Base-by-base conservation (phyloP, 2,888 invertebrate genomes). In the Isotomurus palustris region DNA sequence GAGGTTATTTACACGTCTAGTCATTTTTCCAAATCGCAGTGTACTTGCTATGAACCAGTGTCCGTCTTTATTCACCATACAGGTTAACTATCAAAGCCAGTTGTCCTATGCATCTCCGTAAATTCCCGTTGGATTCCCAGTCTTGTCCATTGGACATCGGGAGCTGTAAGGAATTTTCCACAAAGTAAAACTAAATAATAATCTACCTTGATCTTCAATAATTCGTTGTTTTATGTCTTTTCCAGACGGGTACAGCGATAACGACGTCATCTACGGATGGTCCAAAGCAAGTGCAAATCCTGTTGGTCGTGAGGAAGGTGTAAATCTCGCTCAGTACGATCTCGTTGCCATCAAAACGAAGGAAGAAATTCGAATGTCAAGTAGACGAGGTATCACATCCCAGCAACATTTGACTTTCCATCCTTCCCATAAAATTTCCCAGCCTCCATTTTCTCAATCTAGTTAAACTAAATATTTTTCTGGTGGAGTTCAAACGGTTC, bases 231-330 rank as follows among this genome's bases (percentile, higher is more conserved):
- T 10, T 10, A 32, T 32, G 32, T 17, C 40, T 17, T 40, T 40
- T 40, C n/a, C 64, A 80, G 80, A 80, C 72, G 82, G 82, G 0
- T 83, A 83, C 73, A 80, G 80, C 5, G 77, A 77, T 56, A 73
- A 76, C 12, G 83, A 83, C 68, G 78, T 83, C 2, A 72, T 77
- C 1, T 80, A 82, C 76, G 74, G 77, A 54, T 83, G 82, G 82
- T 67, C 69, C n/a, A 71, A 73, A 22, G 35, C 60, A n/a, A 44
- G 69, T 65, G 29, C 60, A 17, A 54, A 47, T 44, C 78, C 80
- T 1, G 79, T 81, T 8, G 76, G 76, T 27, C 78, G 79, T 12
- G 79, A 81, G 27, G 76, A 78, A 35, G 77, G 79, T 32, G 78
- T 81, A 27, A 78, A 80, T 58, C 72, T 82, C 27, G 81, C 82